Percentiles rank a stretch among this genome's conserved stretches.
Evolutionary conservation across 2,888 invertebrate species (phyloP).

Genomic region (Chymomyza fuscimana): DNA sequence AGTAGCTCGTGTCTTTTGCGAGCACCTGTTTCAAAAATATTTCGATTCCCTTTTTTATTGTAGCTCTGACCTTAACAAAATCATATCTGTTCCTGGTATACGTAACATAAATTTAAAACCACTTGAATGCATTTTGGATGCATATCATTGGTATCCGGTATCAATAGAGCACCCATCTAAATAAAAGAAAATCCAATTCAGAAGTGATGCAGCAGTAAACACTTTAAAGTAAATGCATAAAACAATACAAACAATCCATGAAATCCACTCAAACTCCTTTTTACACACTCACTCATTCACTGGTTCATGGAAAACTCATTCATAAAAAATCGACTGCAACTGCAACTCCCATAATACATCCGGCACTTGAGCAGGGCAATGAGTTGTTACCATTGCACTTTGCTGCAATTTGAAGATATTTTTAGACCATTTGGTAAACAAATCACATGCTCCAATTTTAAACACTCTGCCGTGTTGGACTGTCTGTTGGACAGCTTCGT

Average conservation of each 20-base stretch:
- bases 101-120: constrained; percentile 13
- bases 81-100: background rate
- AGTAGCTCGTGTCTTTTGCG: background rate
- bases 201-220: background rate
- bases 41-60: background rate
- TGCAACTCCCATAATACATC: constrained; percentile 50
- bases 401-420: constrained; percentile 54
- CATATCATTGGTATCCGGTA: constrained; percentile 58
- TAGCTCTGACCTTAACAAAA: background rate
- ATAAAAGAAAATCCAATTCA: background rate
- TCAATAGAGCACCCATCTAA: constrained; percentile 36
- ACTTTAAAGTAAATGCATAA: constrained; percentile 21
- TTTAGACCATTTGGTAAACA: constrained; percentile 59
- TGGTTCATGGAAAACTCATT: constrained; percentile 30
- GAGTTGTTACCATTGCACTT: constrained; percentile 27
- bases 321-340: constrained; percentile 54
- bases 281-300: background rate
- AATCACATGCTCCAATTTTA: constrained; percentile 55
- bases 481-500: background rate
- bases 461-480: constrained; percentile 24
- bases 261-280: background rate
- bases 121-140: constrained; percentile 47
- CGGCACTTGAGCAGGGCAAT: constrained; percentile 54
- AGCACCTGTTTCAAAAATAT: background rate
- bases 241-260: constrained; percentile 26